Evolutionary conservation across 2,888 invertebrate species (phyloP).

Genomic region (Oligia latruncula): DNA sequence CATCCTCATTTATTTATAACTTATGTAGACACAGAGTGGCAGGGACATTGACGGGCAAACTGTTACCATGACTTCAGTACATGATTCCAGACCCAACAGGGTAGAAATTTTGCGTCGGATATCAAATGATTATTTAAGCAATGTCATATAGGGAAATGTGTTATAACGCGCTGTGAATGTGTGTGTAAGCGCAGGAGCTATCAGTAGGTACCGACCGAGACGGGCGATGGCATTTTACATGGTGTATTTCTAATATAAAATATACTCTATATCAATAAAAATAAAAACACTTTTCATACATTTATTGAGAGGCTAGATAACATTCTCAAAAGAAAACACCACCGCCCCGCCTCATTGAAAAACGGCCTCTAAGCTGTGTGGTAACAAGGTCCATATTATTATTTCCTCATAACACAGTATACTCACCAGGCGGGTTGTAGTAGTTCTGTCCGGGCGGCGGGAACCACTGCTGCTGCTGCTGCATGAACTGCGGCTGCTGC

Average conservation of each 20-base stretch:
- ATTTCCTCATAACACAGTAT: neutral
- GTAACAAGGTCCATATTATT: neutral
- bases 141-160: neutral
- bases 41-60: neutral
- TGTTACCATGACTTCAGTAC: neutral
- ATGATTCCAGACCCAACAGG: too few relatives aligned
- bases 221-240: neutral
- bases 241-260: neutral
- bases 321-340: neutral
- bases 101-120: neutral
- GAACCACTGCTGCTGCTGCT: constrained; percentile 91
- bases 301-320: too few relatives aligned
- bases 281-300: too few relatives aligned
- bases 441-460: constrained; percentile 87
- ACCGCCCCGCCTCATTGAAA: neutral
- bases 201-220: too few relatives aligned
- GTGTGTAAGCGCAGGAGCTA: too few relatives aligned
- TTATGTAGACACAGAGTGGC: neutral
- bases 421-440: constrained; percentile 84
- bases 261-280: neutral
- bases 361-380: neutral
- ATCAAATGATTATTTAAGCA: neutral
- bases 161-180: neutral
- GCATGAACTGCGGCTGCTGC: constrained; percentile 88
- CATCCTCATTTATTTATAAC: neutral